Evolutionary conservation across 2,797 vertebrate species (phyloP), one percentile per base, ranked within the genome.

Genomic region (Sebastolobus alascanus): DNA sequence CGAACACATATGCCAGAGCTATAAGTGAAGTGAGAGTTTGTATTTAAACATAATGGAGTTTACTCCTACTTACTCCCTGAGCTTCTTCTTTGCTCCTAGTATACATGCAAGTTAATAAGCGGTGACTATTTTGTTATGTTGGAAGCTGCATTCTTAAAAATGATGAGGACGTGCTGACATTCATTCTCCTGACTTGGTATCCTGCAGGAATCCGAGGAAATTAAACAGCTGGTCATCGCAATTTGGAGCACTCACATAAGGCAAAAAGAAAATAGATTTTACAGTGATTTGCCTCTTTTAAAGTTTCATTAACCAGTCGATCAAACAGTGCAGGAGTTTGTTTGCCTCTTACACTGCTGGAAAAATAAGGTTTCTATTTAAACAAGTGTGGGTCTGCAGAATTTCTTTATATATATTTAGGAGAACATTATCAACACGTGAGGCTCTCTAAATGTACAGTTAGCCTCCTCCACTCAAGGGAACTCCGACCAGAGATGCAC

Each of bases 131-230:
- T 27, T 37, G 4, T 40, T 6, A n/a, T 35, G 29, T 55, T 43
- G 58, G n/a, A 54, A 16, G 35, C 60, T 56, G 4, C 7, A 40
- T 33, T 66, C 54, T 46, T 59, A 37, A 20, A 64, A 70, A 25
- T 22, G 1, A 68, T 37, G 27, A 27, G 5, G 10, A 11, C 12
- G 0, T 68, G 40, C 70, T 22, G 54, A 61, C 35, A 55, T 55
- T 68, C 25, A 50, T 59, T 70, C 31, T 64, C 4, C 31, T 69
- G 46, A 35, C 56, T n/a, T 40, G 20, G 27, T 29, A 74, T 54
- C 77, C 73, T 68, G 65, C 60, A 66, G 54, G 60, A 81, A 37
- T 63, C 38, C 13, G 4, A 46, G 68, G 78, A 56, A 66, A 79
- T 66, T 1, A 35, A 81, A 84, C 72, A 79, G 33, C 58, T 72